Conservation (phyloP, 2,888 invertebrate genomes). For the Microplitis deprimator region DNA sequence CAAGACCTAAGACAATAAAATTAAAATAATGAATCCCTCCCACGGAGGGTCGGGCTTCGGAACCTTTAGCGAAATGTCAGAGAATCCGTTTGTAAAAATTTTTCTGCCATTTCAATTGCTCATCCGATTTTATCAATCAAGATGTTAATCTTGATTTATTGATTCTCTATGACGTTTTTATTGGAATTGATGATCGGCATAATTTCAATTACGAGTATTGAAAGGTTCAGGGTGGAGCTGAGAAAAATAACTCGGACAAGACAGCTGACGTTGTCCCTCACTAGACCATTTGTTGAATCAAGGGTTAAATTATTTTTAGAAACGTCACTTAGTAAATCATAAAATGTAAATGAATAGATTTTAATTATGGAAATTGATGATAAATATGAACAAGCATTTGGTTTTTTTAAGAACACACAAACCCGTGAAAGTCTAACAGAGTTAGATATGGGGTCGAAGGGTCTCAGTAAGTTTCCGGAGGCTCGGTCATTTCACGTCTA, state of each 20-base stretch:
- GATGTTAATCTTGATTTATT: constrained; percentile 27
- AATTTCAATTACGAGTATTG: neutral
- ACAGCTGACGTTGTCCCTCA: constrained; percentile 52
- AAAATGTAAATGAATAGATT: neutral
- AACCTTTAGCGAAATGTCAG: constrained; percentile 67
- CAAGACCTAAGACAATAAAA: constrained; percentile 30
- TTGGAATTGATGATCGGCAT: neutral
- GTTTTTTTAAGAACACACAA: constrained; percentile 2
- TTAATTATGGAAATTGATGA: no score
- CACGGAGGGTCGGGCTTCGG: constrained; percentile 33
- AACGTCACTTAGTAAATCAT: neutral
- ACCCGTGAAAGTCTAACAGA: constrained; percentile 5
- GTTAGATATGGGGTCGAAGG: neutral
- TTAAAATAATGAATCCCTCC: constrained; percentile 31
- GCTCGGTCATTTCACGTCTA: constrained; percentile 57
- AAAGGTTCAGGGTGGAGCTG: neutral
- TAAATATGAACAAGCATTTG: no score
- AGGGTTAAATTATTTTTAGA: neutral
- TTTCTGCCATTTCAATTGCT: constrained; percentile 27
- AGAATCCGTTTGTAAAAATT: constrained; percentile 59
- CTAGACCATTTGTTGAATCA: constrained; percentile 58
- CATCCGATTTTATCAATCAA: constrained; percentile 31
- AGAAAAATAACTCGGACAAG: constrained; percentile 47
- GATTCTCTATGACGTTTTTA: constrained; percentile 29
- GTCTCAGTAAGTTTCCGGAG: constrained; percentile 47